Evolutionary conservation across 2,888 invertebrate species (phyloP).

Genomic region (Macaria liturata): DNA sequence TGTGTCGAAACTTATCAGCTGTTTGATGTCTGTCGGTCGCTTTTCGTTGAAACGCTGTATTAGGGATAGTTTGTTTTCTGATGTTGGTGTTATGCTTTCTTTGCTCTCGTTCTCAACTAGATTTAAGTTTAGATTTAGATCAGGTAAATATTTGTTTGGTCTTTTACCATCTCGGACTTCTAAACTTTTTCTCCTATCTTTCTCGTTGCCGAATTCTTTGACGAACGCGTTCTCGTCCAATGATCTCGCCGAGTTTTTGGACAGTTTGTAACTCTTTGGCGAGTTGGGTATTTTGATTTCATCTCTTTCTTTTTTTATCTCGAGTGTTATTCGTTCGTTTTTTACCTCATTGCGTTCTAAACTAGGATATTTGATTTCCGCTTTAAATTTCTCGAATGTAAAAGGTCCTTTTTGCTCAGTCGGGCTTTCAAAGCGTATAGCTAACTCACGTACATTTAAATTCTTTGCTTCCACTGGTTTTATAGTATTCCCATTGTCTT

Average conservation of each 20-base stretch:
- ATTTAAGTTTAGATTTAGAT: constrained; percentile 62
- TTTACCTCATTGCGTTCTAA: constrained; percentile 56
- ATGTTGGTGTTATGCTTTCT: constrained; percentile 81
- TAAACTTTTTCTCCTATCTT: constrained; percentile 83
- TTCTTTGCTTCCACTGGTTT: constrained; percentile 47
- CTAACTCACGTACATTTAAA: constrained; percentile 85
- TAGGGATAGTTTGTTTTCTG: constrained; percentile 84
- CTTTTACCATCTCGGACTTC: constrained; percentile 85
- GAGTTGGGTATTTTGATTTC: constrained; percentile 49
- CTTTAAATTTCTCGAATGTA: constrained; percentile 79
- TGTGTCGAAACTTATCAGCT: constrained; percentile 66
- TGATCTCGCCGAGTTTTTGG: constrained; percentile 86
- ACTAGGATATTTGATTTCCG: constrained; percentile 67
- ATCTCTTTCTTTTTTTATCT: constrained; percentile 49
- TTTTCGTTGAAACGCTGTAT: constrained; percentile 77
- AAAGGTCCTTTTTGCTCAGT: constrained; percentile 83
- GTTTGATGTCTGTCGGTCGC: constrained; percentile 58
- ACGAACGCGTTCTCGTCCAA: constrained; percentile 89
- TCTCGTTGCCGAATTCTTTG: constrained; percentile 84
- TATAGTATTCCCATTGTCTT: constrained; percentile 66
- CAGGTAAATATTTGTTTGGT: constrained; percentile 79
- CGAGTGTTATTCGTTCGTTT: constrained; percentile 34
- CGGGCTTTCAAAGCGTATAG: constrained; percentile 86
- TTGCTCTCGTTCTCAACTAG: constrained; percentile 54
- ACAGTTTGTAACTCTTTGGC: constrained; percentile 80